Evolutionary conservation across 2,888 invertebrate genomes (phyloP).

Genomic region (Acanthococcus lagerstroemiae): DNA sequence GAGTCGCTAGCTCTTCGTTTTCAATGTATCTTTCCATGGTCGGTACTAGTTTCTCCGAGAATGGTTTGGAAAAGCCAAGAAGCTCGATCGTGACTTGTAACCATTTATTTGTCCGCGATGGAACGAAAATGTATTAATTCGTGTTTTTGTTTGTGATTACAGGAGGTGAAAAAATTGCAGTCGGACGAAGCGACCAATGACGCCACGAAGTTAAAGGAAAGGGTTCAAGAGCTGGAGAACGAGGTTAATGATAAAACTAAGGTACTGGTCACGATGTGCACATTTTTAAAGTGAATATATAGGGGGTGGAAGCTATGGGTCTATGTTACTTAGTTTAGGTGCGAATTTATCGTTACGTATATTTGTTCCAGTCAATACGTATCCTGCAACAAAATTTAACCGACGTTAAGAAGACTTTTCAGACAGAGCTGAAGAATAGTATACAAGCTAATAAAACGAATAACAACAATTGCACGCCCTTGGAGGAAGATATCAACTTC

Average conservation of each 20-base stretch:
- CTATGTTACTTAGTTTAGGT: neutral
- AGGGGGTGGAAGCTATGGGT: neutral
- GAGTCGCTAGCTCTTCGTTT: conserved; percentile 17
- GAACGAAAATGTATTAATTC: too few species aligned
- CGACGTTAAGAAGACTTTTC: conserved; percentile 85
- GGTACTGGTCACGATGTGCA: neutral
- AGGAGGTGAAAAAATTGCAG: too few species aligned
- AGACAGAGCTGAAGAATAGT: conserved; percentile 56
- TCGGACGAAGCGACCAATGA: neutral
- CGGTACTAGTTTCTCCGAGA: too few species aligned
- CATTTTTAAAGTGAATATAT: too few species aligned
- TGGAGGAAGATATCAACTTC: conserved; percentile 58
- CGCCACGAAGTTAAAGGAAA: conserved; percentile 39
- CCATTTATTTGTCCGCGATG: too few species aligned
- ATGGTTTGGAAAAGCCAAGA: too few species aligned
- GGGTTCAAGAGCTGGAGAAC: conserved; percentile 38
- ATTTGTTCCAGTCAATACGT: conserved; percentile 72
- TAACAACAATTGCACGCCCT: neutral
- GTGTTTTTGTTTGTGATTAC: neutral
- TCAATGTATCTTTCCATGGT: too few species aligned
- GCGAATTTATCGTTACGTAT: neutral
- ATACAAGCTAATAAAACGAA: conserved; percentile 9
- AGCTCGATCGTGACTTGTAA: too few species aligned
- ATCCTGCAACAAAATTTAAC: conserved; percentile 75
- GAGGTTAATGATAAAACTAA: conserved; percentile 31